phyloP scores from a whole-genome alignment of 1,140 invertebrate genomes.

The Drosophila gunungcola region DNA sequence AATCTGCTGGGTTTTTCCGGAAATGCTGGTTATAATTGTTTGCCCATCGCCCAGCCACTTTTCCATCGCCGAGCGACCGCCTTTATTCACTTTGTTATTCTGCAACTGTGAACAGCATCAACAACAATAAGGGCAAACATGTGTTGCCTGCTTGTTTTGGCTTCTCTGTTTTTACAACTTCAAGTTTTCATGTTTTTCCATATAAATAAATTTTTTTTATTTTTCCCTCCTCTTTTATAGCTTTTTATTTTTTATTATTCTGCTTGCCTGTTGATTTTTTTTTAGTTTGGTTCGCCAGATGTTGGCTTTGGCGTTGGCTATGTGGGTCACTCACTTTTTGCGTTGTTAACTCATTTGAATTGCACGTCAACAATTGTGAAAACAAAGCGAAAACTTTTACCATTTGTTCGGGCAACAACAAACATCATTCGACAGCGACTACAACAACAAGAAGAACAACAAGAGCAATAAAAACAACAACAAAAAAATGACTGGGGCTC shows the following conservation, averaged over 20 bases:
- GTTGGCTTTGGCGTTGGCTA: slow-evolving; percentile 47
- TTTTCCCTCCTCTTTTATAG: slow-evolving; percentile 12
- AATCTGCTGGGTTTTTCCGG: slow-evolving; percentile 56
- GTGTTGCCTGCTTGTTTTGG: slow-evolving; percentile 45
- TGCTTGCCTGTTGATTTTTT: slow-evolving; percentile 14
- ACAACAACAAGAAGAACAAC: slow-evolving; percentile 25
- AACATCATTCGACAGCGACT: slow-evolving; percentile 32
- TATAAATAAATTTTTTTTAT: slow-evolving; percentile 1
- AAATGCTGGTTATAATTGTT: slow-evolving; percentile 68
- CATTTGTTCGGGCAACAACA: slow-evolving; percentile 63
- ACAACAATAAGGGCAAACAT: slow-evolving; percentile 42
- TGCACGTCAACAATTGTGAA: slow-evolving; percentile 78
- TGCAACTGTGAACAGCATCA: slow-evolving; percentile 46
- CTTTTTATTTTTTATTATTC: slow-evolving; percentile 41
- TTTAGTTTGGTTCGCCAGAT: slow-evolving; percentile 42
- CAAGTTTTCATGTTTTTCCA: slow-evolving; percentile 44
- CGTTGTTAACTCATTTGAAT: slow-evolving; percentile 79
- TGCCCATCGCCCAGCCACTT: slow-evolving; percentile 10
- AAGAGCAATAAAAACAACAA: slow-evolving; percentile 30
- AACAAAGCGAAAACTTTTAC: slow-evolving; percentile 79
- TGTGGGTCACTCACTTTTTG: slow-evolving; percentile 78
- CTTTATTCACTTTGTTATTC: slow-evolving; percentile 47
- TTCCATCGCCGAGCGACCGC: slow-evolving; percentile 18
- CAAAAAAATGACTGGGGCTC: background rate
- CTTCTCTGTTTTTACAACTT: slow-evolving; percentile 47